Evolutionary conservation across 2,113 vertebrate genomes (phyloP).

Genomic region (Cnemophilus loriae): DNA sequence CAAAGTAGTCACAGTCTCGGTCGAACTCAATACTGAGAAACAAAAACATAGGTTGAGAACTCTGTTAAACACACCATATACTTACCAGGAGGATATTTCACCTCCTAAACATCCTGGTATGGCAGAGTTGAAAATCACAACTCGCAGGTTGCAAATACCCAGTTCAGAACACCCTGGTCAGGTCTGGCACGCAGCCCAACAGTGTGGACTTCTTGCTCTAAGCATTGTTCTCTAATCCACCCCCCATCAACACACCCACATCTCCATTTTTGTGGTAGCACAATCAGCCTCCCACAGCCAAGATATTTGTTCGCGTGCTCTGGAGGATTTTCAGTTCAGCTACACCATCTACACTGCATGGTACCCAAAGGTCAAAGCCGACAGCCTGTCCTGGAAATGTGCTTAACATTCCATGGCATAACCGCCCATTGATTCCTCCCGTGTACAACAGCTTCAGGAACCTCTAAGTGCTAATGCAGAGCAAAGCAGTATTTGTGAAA

Average conservation of each 20-base stretch:
- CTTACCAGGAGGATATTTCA: background rate
- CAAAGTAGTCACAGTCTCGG: constrained; percentile 99
- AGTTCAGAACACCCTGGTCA: background rate
- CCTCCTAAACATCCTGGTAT: background rate
- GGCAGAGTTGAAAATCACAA: background rate
- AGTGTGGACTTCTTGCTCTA: background rate
- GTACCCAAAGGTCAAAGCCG: background rate
- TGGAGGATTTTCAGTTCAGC: background rate
- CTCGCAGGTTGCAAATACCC: background rate
- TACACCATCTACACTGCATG: background rate
- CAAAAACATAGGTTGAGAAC: background rate
- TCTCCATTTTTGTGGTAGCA: background rate
- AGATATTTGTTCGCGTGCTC: background rate
- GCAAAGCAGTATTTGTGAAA: background rate
- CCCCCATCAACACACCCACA: background rate
- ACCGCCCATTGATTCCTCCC: background rate
- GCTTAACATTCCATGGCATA: background rate
- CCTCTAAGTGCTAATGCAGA: background rate
- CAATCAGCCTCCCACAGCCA: background rate
- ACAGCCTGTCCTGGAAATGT: background rate
- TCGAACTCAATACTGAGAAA: constrained; percentile 93
- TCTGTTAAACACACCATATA: background rate
- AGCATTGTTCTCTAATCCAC: background rate
- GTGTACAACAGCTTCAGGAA: background rate
- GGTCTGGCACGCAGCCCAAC: background rate